phyloP scores from a whole-genome alignment of 2,797 vertebrate genomes.

The Crax fasciolata region DNA sequence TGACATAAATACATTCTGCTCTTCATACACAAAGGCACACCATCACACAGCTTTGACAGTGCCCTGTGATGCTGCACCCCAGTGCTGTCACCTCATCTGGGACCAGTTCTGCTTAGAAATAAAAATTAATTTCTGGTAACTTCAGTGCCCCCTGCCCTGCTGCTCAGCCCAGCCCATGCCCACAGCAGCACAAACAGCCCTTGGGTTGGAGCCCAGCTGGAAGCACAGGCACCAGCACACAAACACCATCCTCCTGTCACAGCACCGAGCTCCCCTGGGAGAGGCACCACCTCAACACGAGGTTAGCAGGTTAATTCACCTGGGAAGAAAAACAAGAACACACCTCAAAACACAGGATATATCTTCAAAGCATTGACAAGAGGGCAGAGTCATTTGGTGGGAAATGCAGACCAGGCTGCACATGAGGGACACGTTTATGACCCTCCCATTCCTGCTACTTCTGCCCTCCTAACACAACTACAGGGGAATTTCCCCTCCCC shows the following conservation, averaged over 20 bases:
- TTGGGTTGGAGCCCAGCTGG: background rate
- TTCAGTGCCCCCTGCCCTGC: background rate
- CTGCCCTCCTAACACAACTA: background rate
- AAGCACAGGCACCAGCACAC: background rate
- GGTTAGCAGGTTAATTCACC: background rate
- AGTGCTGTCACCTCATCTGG: background rate
- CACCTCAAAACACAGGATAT: background rate
- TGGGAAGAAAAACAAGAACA: background rate
- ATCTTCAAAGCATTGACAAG: conserved; percentile 34
- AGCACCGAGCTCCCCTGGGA: background rate
- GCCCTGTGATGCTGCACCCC: background rate
- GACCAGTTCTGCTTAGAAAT: background rate
- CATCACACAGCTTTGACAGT: background rate
- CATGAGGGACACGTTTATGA: conserved; percentile 1
- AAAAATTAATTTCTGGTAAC: background rate
- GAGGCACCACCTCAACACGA: background rate
- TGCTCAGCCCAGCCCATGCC: background rate
- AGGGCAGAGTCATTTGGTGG: background rate
- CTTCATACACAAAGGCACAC: accelerated
- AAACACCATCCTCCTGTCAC: accelerated
- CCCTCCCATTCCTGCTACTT: background rate
- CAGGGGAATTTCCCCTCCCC: background rate
- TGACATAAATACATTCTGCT: too few species aligned
- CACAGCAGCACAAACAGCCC: background rate
- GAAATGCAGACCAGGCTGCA: conserved; percentile 13